These are phyloP conservation scores for Mesocentrotus franciscanus DNA, from an alignment of 53 echinoderm and acorn worm species.

Conservation along the genomic window DNA sequence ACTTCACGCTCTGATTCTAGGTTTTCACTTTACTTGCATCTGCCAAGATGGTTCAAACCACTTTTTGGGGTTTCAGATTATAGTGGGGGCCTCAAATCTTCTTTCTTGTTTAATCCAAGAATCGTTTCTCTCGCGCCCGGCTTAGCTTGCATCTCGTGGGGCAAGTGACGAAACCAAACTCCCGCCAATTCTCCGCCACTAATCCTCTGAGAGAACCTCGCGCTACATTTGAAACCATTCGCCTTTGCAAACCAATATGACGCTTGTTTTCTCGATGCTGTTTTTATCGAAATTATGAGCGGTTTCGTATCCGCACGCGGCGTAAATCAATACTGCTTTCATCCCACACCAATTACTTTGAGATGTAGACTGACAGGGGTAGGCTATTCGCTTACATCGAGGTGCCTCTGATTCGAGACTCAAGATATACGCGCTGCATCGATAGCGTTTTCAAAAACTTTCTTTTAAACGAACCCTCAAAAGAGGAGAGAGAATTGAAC, in stretches of 20 bases:
- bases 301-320: conserved; percentile 71
- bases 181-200: conserved; percentile 72
- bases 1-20: conserved; percentile 70
- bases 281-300: conserved; percentile 72
- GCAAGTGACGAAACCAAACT: conserved; percentile 65
- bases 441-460: conserved; percentile 37
- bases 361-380: conserved; percentile 67
- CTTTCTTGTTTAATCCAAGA: conserved; percentile 41
- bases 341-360: conserved; percentile 71
- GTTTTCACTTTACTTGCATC: conserved; percentile 70
- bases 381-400: conserved; percentile 50
- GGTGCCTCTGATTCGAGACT: conserved; percentile 55
- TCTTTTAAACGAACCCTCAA: conserved; percentile 11
- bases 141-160: conserved; percentile 71
- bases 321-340: conserved; percentile 69
- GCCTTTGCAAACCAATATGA: conserved; percentile 71
- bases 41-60: conserved; percentile 67
- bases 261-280: conserved; percentile 70
- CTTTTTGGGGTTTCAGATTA: conserved; percentile 70
- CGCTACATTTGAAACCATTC: conserved; percentile 72
- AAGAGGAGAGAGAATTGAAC: conserved; percentile 1
- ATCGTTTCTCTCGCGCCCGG: conserved; percentile 63
- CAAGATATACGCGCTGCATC: conserved; percentile 28
- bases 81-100: conserved; percentile 60
- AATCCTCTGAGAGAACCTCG: conserved; percentile 66